Evolutionary conservation across 2,113 vertebrate genomes (phyloP), one percentile per base, ranked within the genome.

Genomic region (Urocitellus parryii): DNA sequence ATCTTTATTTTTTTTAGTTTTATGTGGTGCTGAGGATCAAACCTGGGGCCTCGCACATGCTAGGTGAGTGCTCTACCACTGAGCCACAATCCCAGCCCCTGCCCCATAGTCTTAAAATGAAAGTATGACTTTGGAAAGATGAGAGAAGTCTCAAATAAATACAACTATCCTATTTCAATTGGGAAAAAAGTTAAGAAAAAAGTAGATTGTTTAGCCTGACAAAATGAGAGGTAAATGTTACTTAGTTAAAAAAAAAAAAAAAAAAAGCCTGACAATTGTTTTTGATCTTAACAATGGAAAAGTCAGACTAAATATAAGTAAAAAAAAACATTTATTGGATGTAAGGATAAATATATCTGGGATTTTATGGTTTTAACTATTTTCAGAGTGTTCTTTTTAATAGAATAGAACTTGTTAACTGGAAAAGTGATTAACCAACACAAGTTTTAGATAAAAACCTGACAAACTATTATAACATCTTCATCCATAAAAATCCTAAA

Each of bases 121-220:
- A 91, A 96, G 76, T 45, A 88, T 78, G 53, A 85, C 2, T 92
- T 92, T 86, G 67, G 9, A 92, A 91, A 91, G 67, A 80, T 65
- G 65, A 65, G 9, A 56, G 37, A 83, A 51, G 56, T 72, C 29
- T 58, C 18, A 63, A 91, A 70, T 53, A 68, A 90, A 65, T n/a
- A 24, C 4, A n/a, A 87, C 37, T 92, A 45, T 6, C 18, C 1
- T 73, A 29, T 79, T 88, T 70, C 73, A 92, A 48, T 24, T 61
- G 7, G 8, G 61, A 72, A 96, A 65, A 95, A 42, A 80, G 27
- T 61, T 37, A 53, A 39, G 63, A 72, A 48, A 84, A 93, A 76
- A 5, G 79, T 73, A 72, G n/a, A 76, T 8, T 58, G 17, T 34
- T 87, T 70, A 76, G 7, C 5, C 45, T 56, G 45, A 42, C 8